These are phyloP conservation scores for Amphiprion percula DNA, from an alignment of 2,113 vertebrate species.

Conservation along the genomic window DNA sequence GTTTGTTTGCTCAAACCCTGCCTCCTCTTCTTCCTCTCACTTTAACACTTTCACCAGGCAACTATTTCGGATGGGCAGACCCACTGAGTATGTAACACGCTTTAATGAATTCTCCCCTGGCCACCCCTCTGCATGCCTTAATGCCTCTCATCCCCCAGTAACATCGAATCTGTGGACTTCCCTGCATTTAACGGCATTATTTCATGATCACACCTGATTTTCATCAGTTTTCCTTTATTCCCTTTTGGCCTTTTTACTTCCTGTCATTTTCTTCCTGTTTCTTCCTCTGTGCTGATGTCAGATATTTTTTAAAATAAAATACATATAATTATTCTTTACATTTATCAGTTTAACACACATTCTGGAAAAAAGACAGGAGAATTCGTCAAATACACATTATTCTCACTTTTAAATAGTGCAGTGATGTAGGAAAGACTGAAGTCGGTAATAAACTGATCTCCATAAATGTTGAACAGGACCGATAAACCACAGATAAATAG, in stretches of 20 bases:
- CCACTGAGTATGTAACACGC: constrained; percentile 93
- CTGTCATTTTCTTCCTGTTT: constrained; percentile 5
- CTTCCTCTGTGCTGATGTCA: constrained; percentile 16
- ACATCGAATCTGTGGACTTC: constrained; percentile 10
- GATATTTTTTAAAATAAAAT: background rate
- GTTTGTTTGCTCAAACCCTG: constrained; percentile 28
- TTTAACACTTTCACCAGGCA: constrained; percentile 91
- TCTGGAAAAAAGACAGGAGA: background rate
- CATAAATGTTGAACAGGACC: background rate
- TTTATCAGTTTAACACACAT: background rate
- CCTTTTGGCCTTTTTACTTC: constrained; percentile 20
- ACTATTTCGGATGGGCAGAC: constrained; percentile 98
- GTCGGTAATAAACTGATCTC: background rate
- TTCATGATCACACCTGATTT: constrained; percentile 10
- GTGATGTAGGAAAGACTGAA: too few relatives aligned
- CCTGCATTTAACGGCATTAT: constrained; percentile 31
- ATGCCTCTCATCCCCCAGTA: constrained; percentile 14
- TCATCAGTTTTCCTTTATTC: constrained; percentile 24
- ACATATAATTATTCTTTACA: background rate
- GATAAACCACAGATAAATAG: background rate
- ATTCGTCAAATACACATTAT: background rate
- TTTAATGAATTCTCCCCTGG: constrained; percentile 68
- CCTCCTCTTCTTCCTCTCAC: constrained; percentile 63
- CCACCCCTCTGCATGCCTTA: constrained; percentile 78
- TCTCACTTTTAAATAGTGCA: background rate